Evolutionary conservation across 2,888 invertebrate genomes (phyloP).

Genomic region (Melipona bicolor): DNA sequence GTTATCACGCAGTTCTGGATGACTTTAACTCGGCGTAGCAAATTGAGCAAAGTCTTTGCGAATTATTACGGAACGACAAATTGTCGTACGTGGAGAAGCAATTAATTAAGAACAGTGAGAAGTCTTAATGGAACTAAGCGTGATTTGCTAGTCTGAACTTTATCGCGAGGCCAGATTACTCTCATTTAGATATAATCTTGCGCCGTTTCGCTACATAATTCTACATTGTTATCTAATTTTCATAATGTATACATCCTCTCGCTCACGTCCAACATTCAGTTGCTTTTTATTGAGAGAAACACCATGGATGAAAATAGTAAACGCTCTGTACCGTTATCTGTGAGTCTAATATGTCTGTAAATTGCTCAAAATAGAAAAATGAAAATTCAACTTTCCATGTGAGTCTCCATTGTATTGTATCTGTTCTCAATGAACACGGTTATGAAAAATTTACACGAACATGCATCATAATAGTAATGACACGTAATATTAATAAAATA

Average conservation of each 20-base stretch:
- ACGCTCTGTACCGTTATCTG: accelerated
- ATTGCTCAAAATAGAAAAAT: too few species aligned
- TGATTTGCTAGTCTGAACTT: slow-evolving; percentile 17
- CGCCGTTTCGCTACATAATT: neutral
- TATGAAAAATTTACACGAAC: neutral
- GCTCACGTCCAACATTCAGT: neutral
- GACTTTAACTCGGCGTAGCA: neutral
- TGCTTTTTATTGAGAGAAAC: neutral
- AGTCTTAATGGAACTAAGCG: neutral
- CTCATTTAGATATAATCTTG: slow-evolving; percentile 4
- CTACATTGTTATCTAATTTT: neutral
- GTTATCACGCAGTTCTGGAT: neutral
- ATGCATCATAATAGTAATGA: neutral
- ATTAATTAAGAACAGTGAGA: slow-evolving; percentile 13
- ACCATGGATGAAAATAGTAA: neutral
- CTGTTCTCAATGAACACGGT: too few species aligned
- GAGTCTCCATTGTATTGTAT: too few species aligned
- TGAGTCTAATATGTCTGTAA: too few species aligned
- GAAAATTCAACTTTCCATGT: too few species aligned
- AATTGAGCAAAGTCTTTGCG: neutral
- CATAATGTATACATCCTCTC: neutral
- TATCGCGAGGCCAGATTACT: slow-evolving; percentile 10
- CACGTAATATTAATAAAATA: neutral
- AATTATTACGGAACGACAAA: neutral
- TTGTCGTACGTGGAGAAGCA: neutral